These are phyloP conservation scores for Euwallacea similis DNA, from an alignment of 1,140 invertebrate species.

Conservation along the genomic window DNA sequence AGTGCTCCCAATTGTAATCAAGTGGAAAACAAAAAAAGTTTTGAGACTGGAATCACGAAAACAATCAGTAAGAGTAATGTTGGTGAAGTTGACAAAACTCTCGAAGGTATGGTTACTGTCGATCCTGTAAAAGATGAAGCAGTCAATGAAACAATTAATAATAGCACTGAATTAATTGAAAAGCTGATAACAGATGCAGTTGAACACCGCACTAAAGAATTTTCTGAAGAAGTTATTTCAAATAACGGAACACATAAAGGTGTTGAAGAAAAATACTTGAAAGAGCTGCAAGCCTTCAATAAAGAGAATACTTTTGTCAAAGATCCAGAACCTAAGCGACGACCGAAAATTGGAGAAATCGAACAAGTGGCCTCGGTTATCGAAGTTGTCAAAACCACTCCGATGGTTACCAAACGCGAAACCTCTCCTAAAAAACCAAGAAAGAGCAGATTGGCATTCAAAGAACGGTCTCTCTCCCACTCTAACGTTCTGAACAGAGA, in stretches of 20 bases:
- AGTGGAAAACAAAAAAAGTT: no score
- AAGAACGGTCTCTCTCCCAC: slow-evolving; percentile 17
- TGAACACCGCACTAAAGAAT: not conserved
- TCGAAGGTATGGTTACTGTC: no score
- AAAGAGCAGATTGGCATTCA: not conserved
- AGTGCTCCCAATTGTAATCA: no score
- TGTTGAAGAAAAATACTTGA: not conserved
- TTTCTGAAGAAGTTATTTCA: no score
- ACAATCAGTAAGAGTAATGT: no score
- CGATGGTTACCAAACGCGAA: not conserved
- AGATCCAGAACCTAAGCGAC: not conserved
- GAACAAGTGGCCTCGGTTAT: slow-evolving; percentile 23
- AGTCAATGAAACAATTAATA: no score
- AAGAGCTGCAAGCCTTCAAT: not conserved
- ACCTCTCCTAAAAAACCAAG: not conserved
- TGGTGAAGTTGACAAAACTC: no score
- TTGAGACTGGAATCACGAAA: no score
- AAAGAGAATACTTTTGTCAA: slow-evolving; percentile 14
- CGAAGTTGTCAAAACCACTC: slow-evolving; percentile 4
- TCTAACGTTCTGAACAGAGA: not conserved
- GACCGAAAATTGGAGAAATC: slow-evolving; percentile 19
- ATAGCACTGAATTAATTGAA: no score
- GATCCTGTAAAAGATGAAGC: no score
- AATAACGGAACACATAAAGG: no score
- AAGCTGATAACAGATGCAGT: no score